These are phyloP conservation scores for Artibeus jamaicensis DNA, from an alignment of 2,797 vertebrate genomes.

Conservation along the genomic window DNA sequence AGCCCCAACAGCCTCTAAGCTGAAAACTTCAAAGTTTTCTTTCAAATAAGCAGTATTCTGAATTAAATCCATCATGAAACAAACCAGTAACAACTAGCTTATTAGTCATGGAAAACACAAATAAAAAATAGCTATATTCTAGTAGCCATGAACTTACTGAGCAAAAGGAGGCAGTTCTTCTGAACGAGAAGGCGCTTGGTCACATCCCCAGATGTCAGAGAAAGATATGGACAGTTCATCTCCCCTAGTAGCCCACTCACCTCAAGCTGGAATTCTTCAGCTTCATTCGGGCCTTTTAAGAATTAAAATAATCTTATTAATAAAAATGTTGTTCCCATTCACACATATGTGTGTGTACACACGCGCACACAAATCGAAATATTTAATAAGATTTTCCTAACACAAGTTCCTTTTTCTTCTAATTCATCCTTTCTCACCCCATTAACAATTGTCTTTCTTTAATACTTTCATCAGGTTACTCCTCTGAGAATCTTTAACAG, in stretches of 20 bases:
- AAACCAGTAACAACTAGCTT: neutral
- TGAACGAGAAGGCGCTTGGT: constrained; percentile 92
- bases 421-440: neutral
- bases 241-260: constrained; percentile 95
- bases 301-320: constrained; percentile 51
- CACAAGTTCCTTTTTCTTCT: neutral
- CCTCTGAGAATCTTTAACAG: neutral
- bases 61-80: neutral
- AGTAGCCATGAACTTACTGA: constrained; percentile 88
- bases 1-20: neutral
- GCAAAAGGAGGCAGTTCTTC: constrained; percentile 93
- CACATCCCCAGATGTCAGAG: constrained; percentile 91
- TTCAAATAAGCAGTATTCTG: neutral
- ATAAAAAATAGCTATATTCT: neutral
- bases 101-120: neutral
- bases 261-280: constrained; percentile 96
- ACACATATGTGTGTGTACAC: neutral
- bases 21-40: neutral
- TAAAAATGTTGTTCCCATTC: neutral
- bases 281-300: constrained; percentile 90
- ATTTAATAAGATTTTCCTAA: constrained; percentile 9
- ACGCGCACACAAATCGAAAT: neutral
- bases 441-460: constrained; percentile 4
- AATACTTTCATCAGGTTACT: constrained; percentile 6
- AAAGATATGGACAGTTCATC: constrained; percentile 92